phyloP scores from a whole-genome alignment of 2,888 invertebrate genomes.

The Eubasilissa splendida region DNA sequence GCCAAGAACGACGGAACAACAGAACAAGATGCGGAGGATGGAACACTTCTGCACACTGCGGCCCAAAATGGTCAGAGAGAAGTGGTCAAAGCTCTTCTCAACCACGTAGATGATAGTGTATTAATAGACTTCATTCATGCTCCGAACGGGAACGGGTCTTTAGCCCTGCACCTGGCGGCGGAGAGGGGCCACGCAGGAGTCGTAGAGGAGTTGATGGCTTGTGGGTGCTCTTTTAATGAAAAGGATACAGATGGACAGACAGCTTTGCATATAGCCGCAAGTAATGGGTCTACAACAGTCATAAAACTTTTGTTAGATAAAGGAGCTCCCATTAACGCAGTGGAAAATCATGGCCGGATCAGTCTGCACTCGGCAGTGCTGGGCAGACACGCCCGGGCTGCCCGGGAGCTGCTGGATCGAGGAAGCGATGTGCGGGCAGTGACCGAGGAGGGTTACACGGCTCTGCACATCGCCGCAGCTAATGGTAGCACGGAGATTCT shows the following conservation, averaged over 20 bases:
- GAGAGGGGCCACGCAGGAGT: not conserved
- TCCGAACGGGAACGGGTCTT: not conserved
- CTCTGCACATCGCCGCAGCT: not conserved
- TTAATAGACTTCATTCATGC: not conserved
- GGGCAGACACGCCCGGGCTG: not conserved
- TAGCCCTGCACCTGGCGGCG: not conserved
- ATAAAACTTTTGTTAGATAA: not conserved
- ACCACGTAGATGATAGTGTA: not conserved
- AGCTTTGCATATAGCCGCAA: not conserved
- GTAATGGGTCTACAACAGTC: not conserved
- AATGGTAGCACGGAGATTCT: not conserved
- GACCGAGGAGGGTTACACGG: not conserved
- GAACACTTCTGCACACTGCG: not conserved
- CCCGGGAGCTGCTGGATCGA: not conserved
- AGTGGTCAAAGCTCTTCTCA: conserved; percentile 5
- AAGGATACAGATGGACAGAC: not conserved
- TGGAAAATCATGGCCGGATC: not conserved
- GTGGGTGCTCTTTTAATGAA: not conserved
- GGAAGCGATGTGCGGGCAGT: not conserved
- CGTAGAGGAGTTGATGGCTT: not conserved
- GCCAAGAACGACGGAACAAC: not conserved
- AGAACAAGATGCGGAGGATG: not conserved
- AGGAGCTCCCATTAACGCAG: not conserved
- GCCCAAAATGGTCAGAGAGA: not conserved
- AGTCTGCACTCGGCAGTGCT: conserved; percentile 3